These are phyloP conservation scores for Microtus californicus DNA, from an alignment of 2,797 vertebrate species.

Conservation along the genomic window DNA sequence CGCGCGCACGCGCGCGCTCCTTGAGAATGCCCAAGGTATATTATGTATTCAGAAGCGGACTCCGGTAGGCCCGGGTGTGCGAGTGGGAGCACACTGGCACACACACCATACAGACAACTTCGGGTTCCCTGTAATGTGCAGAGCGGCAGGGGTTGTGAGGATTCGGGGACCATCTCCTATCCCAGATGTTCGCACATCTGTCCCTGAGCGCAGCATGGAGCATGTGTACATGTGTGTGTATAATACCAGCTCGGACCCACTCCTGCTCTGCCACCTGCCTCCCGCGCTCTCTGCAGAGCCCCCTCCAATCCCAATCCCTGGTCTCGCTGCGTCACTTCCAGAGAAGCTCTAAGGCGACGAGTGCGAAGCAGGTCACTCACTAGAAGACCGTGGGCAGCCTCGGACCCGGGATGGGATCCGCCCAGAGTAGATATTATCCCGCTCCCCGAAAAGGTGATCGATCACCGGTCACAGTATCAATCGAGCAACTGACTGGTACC, in stretches of 20 bases:
- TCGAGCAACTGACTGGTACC: slow-evolving; percentile 5
- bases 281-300: slow-evolving; percentile 64
- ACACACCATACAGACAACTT: slow-evolving; percentile 58
- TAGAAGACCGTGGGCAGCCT: background rate
- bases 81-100: slow-evolving; percentile 52
- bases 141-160: slow-evolving; percentile 34
- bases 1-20: background rate
- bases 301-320: slow-evolving; percentile 45
- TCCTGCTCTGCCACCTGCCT: slow-evolving; percentile 76
- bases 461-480: background rate
- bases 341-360: slow-evolving; percentile 16
- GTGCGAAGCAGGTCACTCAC: slow-evolving; percentile 7
- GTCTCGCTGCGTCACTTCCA: slow-evolving; percentile 65
- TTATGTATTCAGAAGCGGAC: slow-evolving; percentile 69
- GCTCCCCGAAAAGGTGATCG: background rate
- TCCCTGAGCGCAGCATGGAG: slow-evolving; percentile 56
- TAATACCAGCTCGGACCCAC: slow-evolving; percentile 53
- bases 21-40: slow-evolving; percentile 52
- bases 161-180: slow-evolving; percentile 42
- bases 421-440: background rate
- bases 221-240: background rate
- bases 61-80: slow-evolving; percentile 54
- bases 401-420: background rate
- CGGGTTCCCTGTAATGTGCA: slow-evolving; percentile 12
- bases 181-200: slow-evolving; percentile 82